A percentile compares a stretch with the other conserved stretches of the same genome.
Evolutionary conservation across 2,113 vertebrate species (phyloP).

Genomic region (Mustela nigripes): DNA sequence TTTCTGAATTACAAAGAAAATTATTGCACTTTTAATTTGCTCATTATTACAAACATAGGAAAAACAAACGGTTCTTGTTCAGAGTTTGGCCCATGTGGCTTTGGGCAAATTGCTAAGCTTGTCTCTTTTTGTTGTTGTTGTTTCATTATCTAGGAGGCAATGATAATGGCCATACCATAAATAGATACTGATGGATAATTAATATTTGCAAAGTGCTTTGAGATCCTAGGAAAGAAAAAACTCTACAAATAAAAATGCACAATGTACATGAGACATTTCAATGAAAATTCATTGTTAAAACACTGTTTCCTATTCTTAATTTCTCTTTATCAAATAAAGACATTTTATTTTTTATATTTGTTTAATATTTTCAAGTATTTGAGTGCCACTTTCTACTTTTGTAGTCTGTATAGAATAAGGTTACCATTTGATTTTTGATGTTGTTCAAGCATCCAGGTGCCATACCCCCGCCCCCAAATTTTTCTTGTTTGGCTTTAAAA

Average conservation of each 20-base stretch:
- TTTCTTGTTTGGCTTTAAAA: slow-evolving; percentile 24
- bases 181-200: slow-evolving; percentile 57
- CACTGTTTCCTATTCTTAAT: not conserved
- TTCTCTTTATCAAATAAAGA: not conserved
- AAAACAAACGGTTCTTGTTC: slow-evolving; percentile 76
- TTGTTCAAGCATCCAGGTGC: not conserved
- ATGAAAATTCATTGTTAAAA: not conserved
- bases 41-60: slow-evolving; percentile 76
- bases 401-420: not conserved
- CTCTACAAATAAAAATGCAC: slow-evolving; percentile 33
- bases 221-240: slow-evolving; percentile 54
- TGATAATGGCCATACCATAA: slow-evolving; percentile 33
- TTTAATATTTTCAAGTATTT: slow-evolving; percentile 20
- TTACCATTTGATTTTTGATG: not conserved
- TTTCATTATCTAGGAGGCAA: slow-evolving; percentile 51
- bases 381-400: not conserved
- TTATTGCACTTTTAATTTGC: slow-evolving; percentile 81
- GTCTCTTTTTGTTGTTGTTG: not conserved
- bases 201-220: slow-evolving; percentile 59
- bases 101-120: slow-evolving; percentile 68
- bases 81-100: not conserved
- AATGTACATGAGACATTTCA: slow-evolving; percentile 46
- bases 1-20: slow-evolving; percentile 77
- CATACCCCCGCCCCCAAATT: not conserved
- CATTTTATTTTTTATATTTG: slow-evolving; percentile 29